phyloP scores from a whole-genome alignment of 2,888 invertebrate species.

The Oconnorella tubifera region DNA sequence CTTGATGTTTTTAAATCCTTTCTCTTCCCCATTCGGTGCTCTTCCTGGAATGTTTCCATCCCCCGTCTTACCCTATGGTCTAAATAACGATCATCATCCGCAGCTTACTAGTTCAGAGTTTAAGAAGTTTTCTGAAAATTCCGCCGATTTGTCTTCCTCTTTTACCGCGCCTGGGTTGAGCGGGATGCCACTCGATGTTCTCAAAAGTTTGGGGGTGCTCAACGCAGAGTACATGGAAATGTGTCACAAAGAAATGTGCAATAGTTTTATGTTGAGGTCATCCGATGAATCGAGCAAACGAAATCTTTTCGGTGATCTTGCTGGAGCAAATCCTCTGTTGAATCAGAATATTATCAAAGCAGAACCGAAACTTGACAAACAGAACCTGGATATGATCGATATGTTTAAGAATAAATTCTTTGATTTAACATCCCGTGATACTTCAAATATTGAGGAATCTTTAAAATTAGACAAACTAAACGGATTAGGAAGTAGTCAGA shows the following conservation, averaged over 20 bases:
- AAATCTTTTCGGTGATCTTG: not conserved
- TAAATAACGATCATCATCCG: not conserved
- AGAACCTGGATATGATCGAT: conserved; percentile 2
- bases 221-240: conserved; percentile 71
- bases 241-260: conserved; percentile 65
- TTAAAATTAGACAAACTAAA: conserved; percentile 40
- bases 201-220: conserved; percentile 25
- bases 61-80: not conserved
- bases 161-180: not conserved
- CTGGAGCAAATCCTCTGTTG: not conserved
- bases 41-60: not conserved
- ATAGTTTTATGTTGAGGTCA: conserved; percentile 45
- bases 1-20: conserved; percentile 16
- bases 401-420: not conserved
- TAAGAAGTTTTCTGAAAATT: not conserved
- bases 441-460: conserved; percentile 40
- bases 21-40: not conserved
- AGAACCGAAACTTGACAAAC: conserved; percentile 8
- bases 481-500: not conserved
- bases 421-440: not conserved
- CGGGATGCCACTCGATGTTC: not conserved
- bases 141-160: not conserved
- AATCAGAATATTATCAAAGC: not conserved
- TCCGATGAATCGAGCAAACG: not conserved
- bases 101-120: not conserved